phyloP scores from a whole-genome alignment of 2,888 invertebrate genomes.

The Temnothorax unifasciatus region DNA sequence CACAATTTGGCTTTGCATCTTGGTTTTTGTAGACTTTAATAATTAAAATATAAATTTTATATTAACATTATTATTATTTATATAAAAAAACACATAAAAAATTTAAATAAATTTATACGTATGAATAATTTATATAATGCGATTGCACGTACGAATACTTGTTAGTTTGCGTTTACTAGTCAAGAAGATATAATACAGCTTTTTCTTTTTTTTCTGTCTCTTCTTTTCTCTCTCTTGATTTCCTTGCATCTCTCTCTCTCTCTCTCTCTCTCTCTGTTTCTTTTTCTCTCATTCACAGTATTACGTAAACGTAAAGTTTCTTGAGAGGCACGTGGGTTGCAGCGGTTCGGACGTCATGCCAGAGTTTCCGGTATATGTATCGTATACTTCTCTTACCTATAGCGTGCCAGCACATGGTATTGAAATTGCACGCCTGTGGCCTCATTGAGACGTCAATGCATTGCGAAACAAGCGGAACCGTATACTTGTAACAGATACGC shows the following conservation, averaged over 20 bases:
- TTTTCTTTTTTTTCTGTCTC: background rate
- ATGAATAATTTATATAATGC: background rate
- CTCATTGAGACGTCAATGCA: conserved; percentile 49
- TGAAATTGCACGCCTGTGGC: conserved; percentile 46
- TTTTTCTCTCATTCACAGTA: background rate
- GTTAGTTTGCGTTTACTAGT: background rate
- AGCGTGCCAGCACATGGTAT: conserved; percentile 32
- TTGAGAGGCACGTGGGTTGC: conserved; percentile 54
- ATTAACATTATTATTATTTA: background rate
- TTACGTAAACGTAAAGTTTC: conserved; percentile 33
- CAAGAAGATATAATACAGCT: background rate
- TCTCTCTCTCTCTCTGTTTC: background rate
- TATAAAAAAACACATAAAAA: background rate
- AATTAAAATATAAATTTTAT: conserved; percentile 16
- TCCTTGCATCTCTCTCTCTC: background rate
- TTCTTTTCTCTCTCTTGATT: background rate
- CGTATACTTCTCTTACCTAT: conserved; percentile 13
- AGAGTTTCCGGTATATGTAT: conserved; percentile 62
- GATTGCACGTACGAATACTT: background rate
- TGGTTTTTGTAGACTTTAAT: background rate
- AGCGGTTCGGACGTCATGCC: conserved; percentile 27
- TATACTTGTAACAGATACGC: background rate
- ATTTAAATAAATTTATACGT: conserved; percentile 4
- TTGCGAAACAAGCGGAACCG: conserved; percentile 45
- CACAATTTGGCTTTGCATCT: background rate